Evolutionary conservation across 2,797 vertebrate species (phyloP), one percentile per base, ranked within the genome.

Genomic region (Dicrostonyx torquatus): DNA sequence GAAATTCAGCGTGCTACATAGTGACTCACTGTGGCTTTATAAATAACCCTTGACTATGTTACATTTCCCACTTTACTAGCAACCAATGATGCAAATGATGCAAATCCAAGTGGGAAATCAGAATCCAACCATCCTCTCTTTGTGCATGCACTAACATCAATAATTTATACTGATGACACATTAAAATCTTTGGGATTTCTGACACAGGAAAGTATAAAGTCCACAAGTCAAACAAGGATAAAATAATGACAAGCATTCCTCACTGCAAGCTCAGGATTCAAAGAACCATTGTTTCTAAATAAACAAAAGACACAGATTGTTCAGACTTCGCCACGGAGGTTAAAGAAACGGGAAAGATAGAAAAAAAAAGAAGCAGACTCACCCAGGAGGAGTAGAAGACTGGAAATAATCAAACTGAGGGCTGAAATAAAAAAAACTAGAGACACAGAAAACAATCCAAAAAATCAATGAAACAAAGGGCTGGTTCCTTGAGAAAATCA

Each of bases 31-130:
- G 0, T 45, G 45, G 45, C 29, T 88, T 37, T 37, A 83, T 93
- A 94, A 96, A 95, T 94, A 93, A 85, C 26, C 40, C 87, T 84
- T 94, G 62, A 64, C 82, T 89, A 45, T 94, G 68, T 43, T 80
- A 78, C 40, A 87, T 90, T 94, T 94, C 48, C 20, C 68, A 91
- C 40, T 82, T 93, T 60, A 85, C 85, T 75, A 88, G 22, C 60
- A 94, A 83, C 50, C 58, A 91, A 79, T 11, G 24, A 82, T 90
- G 40, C 37, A 93, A 91, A 95, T 60, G 20, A 75, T 90, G n/a
- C 43, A 91, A 92, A 95, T 70, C 60, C 83, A 82, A 13, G 73
- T 58, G 53, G 48, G 68, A 83, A 94, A 93, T 83, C 7, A 93
- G n/a, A 92, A 86, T 58, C 24, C 40, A 93, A 82, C n/a, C 31